Percentiles rank a stretch among this genome's conserved stretches.
Conservation (phyloP, 1,140 invertebrate species). For the Drosophila sturtevanti region DNA sequence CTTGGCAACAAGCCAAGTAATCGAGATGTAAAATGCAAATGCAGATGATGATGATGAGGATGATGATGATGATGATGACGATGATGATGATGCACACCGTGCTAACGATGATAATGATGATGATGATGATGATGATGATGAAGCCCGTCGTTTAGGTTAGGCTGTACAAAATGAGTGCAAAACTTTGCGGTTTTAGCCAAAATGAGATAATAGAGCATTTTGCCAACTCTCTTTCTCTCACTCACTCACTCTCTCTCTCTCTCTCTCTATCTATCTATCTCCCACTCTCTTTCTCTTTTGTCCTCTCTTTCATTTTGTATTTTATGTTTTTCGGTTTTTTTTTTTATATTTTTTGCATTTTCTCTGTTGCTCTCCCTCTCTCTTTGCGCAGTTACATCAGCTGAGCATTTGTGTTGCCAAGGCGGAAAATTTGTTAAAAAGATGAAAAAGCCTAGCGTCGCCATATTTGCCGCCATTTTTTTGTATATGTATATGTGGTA, state of each 20-base stretch:
- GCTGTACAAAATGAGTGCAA: slow-evolving; percentile 63
- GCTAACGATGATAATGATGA: slow-evolving; percentile 29
- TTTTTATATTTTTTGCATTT: not conserved
- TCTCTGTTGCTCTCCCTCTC: slow-evolving; percentile 5
- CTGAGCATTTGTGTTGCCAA: slow-evolving; percentile 58
- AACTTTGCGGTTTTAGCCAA: slow-evolving; percentile 55
- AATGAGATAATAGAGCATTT: slow-evolving; percentile 10
- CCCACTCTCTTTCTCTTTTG: slow-evolving; percentile 20
- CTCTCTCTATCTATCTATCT: not conserved
- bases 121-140: slow-evolving; percentile 29
- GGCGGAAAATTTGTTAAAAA: slow-evolving; percentile 31
- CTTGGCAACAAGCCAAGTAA: slow-evolving; percentile 65
- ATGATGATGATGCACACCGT: slow-evolving; percentile 39
- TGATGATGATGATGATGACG: slow-evolving; percentile 29
- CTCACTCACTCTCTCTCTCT: not conserved
- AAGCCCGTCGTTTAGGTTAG: slow-evolving; percentile 41
- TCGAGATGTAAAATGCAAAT: slow-evolving; percentile 56
- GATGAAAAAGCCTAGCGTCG: slow-evolving; percentile 51
- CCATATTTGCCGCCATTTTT: slow-evolving; percentile 82
- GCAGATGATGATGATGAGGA: slow-evolving; percentile 36
- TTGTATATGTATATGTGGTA: not conserved
- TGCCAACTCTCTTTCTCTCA: slow-evolving; percentile 17
- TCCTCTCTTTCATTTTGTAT: no score
- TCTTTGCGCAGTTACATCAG: slow-evolving; percentile 59
- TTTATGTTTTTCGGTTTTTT: no score